These are phyloP conservation scores for Drosophila parthenogenetica DNA, from an alignment of 2,888 invertebrate species.

Conservation along the genomic window DNA sequence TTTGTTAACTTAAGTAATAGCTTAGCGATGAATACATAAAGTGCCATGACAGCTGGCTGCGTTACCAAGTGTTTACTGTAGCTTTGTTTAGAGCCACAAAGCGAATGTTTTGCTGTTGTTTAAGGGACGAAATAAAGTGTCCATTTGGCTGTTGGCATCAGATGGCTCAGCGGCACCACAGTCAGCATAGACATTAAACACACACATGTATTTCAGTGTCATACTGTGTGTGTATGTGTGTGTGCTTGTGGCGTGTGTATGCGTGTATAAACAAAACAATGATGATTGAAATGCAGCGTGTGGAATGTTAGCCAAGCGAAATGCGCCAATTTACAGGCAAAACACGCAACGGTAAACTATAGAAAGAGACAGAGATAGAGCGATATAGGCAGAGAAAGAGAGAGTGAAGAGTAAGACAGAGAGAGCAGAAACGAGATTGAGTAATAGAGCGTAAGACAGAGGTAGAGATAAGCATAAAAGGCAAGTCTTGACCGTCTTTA, in stretches of 20 bases:
- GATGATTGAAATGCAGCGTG: conserved; percentile 69
- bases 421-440: not conserved
- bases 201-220: not conserved
- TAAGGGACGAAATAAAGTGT: conserved; percentile 40
- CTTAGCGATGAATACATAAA: no score
- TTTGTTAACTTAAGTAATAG: no score
- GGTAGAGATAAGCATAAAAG: conserved; percentile 15
- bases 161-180: conserved; percentile 36
- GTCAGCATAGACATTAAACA: conserved; percentile 34
- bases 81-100: conserved; percentile 20
- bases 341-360: conserved; percentile 55
- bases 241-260: not conserved
- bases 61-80: conserved; percentile 6
- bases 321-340: conserved; percentile 65
- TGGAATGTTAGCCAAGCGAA: conserved; percentile 58
- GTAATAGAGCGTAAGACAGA: not conserved
- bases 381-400: not conserved
- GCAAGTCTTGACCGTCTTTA: conserved; percentile 48
- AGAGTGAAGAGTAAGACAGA: not conserved
- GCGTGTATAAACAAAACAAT: conserved; percentile 52
- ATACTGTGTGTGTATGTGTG: not conserved
- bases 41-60: not conserved
- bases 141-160: conserved; percentile 57
- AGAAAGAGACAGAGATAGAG: not conserved
- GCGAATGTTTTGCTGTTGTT: conserved; percentile 31